Evolutionary conservation across 2,113 vertebrate species (phyloP), one percentile per base, ranked within the genome.

Genomic region (Centrocercus urophasianus): DNA sequence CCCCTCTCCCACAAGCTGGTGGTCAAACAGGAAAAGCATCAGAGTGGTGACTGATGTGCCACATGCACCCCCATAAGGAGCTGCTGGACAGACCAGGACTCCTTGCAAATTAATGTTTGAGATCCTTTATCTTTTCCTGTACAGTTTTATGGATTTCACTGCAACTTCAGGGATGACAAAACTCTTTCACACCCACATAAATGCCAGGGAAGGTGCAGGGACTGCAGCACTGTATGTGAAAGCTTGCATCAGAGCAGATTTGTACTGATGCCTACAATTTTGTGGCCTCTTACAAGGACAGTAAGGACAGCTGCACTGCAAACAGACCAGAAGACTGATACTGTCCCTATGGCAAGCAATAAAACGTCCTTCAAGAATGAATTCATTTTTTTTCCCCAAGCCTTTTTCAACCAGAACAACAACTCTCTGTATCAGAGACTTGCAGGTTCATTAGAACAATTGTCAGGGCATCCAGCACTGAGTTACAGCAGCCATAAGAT

Each of bases 271-370:
- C 28, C 66, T 76, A 34, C 28, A 75, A 72, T 48, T 47, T n/a
- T 10, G 34, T 76, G 75, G 24, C 17, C 20, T 69, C 32, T 93
- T 70, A 47, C 4, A 65, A 77, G 59, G 54, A 70, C 50, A 69
- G 18, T 10, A 36, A 0, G 0, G 8, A 57, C 18, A 81, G 28
- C 34, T 52, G 47, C 34, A 30, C 12, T 48, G 40, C 38, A 74
- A 78, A 5, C 13, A 73, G 52, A 87, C 30, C 42, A 40, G 64
- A 48, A 43, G n/a, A 32, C 47, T 47, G 59, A 5, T 5, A 27
- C 11, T 36, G 52, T 73, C 54, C 56, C 66, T 63, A 32, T 1
- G 5, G 19, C 21, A 36, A 84, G 15, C 4, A 4, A 60, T 38
- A 60, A 43, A 79, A 61, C 13, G 16, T 27, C n/a, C 10, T 59